phyloP scores from a whole-genome alignment of 2,888 invertebrate genomes.

The Sphaerophoria rueppellii region DNA sequence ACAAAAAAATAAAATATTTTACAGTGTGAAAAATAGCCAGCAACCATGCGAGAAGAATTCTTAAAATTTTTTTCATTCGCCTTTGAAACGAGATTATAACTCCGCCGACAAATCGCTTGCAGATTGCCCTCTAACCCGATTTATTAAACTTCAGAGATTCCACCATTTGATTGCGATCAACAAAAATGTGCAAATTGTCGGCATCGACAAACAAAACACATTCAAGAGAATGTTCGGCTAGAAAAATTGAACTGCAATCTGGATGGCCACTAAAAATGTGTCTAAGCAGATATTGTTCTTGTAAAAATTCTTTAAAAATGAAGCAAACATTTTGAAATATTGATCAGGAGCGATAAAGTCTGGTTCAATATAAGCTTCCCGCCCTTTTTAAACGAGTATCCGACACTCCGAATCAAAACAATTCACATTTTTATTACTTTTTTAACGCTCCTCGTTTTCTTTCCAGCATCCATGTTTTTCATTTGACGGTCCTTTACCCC shows the following conservation, averaged over 20 bases:
- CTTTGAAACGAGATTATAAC: neutral
- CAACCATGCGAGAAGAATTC: too few species aligned
- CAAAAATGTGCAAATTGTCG: neutral
- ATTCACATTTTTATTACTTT: conserved; percentile 67
- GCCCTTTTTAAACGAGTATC: neutral
- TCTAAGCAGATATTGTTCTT: neutral
- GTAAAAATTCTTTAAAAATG: neutral
- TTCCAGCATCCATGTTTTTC: conserved; percentile 57
- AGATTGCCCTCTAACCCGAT: conserved; percentile 51
- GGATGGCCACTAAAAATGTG: conserved; percentile 8
- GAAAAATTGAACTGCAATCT: neutral
- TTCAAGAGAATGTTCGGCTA: too few species aligned
- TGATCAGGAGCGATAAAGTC: conserved; percentile 68
- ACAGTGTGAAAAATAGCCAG: too few species aligned
- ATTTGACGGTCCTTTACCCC: conserved; percentile 42
- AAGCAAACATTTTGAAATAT: conserved; percentile 49
- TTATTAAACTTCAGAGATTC: conserved; percentile 43
- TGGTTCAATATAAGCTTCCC: neutral
- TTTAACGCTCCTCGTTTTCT: conserved; percentile 37
- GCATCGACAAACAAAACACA: conserved; percentile 15
- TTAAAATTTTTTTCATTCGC: too few species aligned
- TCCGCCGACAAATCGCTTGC: conserved; percentile 54
- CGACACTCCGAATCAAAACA: conserved; percentile 22
- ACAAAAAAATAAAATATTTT: too few species aligned
- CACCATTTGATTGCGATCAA: conserved; percentile 8